These are phyloP conservation scores for Vombatus ursinus DNA, from an alignment of 2,113 vertebrate genomes.

Conservation along the genomic window DNA sequence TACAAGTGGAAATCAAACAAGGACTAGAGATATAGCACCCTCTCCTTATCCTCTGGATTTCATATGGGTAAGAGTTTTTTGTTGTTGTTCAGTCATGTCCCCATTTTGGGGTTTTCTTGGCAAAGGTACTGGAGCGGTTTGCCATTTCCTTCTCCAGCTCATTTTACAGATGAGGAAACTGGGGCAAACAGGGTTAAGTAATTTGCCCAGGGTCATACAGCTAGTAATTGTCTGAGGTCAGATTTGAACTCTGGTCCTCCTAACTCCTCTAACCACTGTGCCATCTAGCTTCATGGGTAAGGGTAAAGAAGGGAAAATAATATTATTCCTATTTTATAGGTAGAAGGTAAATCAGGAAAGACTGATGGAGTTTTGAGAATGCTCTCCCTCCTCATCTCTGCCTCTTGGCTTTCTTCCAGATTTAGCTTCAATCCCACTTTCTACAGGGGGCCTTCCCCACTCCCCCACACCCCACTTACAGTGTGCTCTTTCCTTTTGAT, in stretches of 20 bases:
- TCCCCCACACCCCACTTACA: neutral
- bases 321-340: neutral
- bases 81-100: neutral
- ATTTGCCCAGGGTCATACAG: neutral
- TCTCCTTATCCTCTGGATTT: neutral
- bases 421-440: neutral
- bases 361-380: neutral
- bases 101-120: neutral
- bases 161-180: neutral
- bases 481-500: neutral
- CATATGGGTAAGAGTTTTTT: neutral
- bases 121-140: neutral
- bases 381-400: neutral
- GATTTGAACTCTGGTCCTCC: neutral
- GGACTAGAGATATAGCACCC: neutral
- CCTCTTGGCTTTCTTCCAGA: neutral
- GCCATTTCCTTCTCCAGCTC: neutral
- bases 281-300: neutral
- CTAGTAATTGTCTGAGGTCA: neutral
- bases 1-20: neutral
- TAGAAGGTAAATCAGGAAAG: neutral
- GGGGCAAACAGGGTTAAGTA: neutral
- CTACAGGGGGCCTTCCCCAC: neutral
- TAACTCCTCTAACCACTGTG: neutral
- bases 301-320: neutral